These are phyloP conservation scores for Limnephilus rhombicus DNA, from an alignment of 2,888 invertebrate genomes.

Conservation along the genomic window DNA sequence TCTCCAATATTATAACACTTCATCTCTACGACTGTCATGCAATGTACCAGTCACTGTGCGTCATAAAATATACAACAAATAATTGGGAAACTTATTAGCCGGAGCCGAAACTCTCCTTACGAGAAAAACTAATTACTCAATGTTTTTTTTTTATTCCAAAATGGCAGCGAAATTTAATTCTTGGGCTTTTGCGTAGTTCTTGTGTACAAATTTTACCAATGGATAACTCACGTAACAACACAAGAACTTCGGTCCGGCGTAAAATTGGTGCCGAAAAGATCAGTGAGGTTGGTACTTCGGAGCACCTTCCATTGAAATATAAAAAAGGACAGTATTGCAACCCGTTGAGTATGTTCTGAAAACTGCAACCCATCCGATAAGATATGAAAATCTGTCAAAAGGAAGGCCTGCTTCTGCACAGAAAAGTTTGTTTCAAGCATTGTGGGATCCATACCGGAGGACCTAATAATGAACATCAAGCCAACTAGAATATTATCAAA, in stretches of 20 bases:
- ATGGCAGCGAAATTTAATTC: slow-evolving; percentile 6
- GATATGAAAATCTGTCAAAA: neutral
- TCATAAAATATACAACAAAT: neutral
- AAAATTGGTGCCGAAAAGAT: too few species aligned
- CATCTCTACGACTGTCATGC: neutral
- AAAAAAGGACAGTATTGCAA: too few species aligned
- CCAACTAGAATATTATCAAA: neutral
- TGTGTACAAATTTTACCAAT: neutral
- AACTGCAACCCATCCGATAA: neutral
- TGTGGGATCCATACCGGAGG: neutral
- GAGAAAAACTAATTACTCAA: slow-evolving; percentile 39
- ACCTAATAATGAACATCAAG: neutral
- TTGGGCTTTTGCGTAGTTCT: neutral
- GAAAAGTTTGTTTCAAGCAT: neutral
- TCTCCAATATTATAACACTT: too few species aligned
- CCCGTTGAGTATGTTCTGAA: neutral
- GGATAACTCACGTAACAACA: neutral
- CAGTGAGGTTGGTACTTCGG: too few species aligned
- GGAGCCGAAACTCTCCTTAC: neutral
- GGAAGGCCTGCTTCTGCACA: neutral
- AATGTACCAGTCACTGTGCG: neutral
- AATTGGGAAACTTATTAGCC: neutral
- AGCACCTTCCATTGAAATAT: neutral
- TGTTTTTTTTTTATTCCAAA: slow-evolving; percentile 23
- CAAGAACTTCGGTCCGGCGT: too few species aligned